Percentiles rank a stretch among this genome's conserved stretches.
Evolutionary conservation across 2,113 vertebrate species (phyloP).

Genomic region (Ciconia stormi): DNA sequence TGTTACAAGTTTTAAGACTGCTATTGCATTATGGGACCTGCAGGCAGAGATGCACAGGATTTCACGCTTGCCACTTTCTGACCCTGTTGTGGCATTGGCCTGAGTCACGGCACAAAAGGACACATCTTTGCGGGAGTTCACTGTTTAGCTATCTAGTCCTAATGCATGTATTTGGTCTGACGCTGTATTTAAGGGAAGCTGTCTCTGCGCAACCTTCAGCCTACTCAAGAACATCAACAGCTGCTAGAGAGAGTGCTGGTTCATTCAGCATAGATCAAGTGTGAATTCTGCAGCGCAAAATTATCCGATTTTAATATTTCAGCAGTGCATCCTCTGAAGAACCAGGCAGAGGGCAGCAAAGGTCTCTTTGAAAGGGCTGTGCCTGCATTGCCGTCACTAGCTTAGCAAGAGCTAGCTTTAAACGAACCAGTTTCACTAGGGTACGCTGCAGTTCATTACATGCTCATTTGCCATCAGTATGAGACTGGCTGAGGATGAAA

Average conservation of each 20-base stretch:
- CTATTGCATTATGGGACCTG: not conserved
- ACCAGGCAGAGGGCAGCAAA: slow-evolving; percentile 44
- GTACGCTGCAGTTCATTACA: fast-evolving
- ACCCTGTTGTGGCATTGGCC: fast-evolving
- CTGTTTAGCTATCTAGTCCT: not conserved
- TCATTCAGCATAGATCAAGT: not conserved
- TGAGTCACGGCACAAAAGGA: not conserved
- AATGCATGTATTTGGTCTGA: not conserved
- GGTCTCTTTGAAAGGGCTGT: not conserved
- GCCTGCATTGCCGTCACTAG: not conserved
- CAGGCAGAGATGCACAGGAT: not conserved
- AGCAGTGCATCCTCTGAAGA: not conserved
- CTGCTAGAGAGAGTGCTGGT: not conserved
- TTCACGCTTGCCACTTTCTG: not conserved
- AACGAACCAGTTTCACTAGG: not conserved
- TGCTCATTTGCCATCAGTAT: not conserved
- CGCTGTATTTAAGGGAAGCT: not conserved
- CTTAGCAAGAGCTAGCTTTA: not conserved
- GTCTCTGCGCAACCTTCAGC: not conserved
- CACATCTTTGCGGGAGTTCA: not conserved
- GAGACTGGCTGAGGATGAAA: not conserved
- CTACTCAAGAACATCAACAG: not conserved
- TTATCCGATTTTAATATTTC: fast-evolving
- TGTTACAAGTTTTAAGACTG: not conserved
- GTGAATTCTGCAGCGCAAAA: fast-evolving